A percentile compares a stretch with the other conserved stretches of the same genome.
These are phyloP conservation scores for Progne subis DNA, from an alignment of 2,113 vertebrate species.

Conservation along the genomic window DNA sequence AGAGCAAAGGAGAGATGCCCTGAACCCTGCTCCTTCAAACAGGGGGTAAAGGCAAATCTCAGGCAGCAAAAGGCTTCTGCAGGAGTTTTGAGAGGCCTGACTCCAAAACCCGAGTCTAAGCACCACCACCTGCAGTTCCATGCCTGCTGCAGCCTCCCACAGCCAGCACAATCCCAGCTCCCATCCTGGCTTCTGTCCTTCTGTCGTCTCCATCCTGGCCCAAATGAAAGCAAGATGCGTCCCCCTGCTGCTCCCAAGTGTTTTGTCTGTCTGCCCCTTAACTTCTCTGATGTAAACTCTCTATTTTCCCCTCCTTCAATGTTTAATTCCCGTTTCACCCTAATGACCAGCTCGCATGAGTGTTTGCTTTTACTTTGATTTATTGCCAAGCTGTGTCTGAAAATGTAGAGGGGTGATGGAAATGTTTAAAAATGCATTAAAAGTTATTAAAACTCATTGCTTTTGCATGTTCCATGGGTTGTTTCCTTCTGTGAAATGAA, in stretches of 20 bases:
- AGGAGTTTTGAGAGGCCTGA: neutral
- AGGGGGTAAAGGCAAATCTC: neutral
- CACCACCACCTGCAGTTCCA: neutral
- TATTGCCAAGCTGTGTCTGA: constrained; percentile 33
- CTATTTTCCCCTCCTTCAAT: neutral
- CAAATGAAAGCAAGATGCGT: neutral
- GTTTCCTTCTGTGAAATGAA: neutral
- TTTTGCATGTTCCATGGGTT: neutral
- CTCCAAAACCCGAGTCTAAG: neutral
- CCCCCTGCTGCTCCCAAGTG: neutral
- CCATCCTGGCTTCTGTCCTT: neutral
- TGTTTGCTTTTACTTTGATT: constrained; percentile 46
- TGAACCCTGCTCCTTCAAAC: neutral
- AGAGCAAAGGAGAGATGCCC: neutral
- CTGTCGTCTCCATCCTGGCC: neutral
- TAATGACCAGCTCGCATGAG: neutral
- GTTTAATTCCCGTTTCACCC: constrained; percentile 50
- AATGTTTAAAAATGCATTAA: constrained; percentile 38
- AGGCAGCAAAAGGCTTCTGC: neutral
- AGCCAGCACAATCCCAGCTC: neutral
- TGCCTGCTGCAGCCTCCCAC: neutral
- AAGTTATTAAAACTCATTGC: constrained; percentile 29
- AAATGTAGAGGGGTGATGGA: neutral
- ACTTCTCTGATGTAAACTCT: constrained; percentile 38
- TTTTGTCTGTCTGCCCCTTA: constrained; percentile 56